Conservation (phyloP, 2,113 vertebrate species). For the Motacilla tschutschensis region DNA sequence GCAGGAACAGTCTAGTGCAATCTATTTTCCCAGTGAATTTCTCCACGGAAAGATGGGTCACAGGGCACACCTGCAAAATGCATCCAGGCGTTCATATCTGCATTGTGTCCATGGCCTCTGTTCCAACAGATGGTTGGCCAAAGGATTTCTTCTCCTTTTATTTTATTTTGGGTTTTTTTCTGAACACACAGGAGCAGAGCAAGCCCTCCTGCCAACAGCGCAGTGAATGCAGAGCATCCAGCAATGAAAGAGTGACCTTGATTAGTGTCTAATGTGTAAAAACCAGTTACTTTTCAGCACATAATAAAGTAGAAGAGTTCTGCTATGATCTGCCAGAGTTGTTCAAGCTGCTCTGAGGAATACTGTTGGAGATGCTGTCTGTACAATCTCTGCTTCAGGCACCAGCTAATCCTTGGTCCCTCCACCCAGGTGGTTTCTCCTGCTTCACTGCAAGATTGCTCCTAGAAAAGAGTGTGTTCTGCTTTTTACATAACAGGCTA, state of each 20-base stretch:
- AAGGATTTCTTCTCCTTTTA: constrained; percentile 38
- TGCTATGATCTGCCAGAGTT: neutral
- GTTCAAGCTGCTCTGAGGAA: neutral
- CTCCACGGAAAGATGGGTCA: constrained; percentile 30
- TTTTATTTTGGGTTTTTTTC: neutral
- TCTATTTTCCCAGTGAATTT: constrained; percentile 35
- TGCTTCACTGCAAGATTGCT: neutral
- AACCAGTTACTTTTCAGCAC: constrained; percentile 37
- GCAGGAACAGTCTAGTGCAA: constrained; percentile 13
- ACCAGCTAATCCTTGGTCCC: neutral
- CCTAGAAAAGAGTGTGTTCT: neutral
- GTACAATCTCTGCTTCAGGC: neutral
- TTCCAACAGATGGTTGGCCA: constrained; percentile 50
- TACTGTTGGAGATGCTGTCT: neutral
- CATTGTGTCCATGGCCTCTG: neutral
- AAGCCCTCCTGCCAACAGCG: neutral
- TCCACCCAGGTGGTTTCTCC: neutral
- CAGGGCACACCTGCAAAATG: constrained; percentile 50
- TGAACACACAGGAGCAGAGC: constrained; percentile 38
- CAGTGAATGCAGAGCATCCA: constrained; percentile 9
- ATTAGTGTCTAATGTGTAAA: constrained; percentile 32
- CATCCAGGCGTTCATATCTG: neutral
- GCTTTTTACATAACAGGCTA: neutral
- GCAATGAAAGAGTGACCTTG: constrained; percentile 45
- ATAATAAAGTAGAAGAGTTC: constrained; percentile 3